phyloP scores from a whole-genome alignment of 2,797 vertebrate genomes.

The Loriculus beryllinus region DNA sequence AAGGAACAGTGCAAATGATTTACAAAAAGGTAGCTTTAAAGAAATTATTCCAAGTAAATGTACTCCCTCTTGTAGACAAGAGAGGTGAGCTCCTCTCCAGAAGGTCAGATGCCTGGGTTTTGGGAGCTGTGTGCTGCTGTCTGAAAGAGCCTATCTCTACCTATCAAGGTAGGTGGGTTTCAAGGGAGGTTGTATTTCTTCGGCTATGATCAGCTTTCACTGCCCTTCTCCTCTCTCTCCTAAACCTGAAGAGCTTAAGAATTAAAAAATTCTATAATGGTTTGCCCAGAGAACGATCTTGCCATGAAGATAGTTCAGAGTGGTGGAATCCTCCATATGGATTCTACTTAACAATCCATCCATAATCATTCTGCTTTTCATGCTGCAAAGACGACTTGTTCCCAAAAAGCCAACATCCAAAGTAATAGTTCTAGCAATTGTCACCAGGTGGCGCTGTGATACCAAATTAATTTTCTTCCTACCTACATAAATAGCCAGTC shows the following conservation, averaged over 20 bases:
- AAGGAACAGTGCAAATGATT: neutral
- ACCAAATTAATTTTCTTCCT: neutral
- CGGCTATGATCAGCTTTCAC: neutral
- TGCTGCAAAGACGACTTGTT: neutral
- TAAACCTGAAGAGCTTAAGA: neutral
- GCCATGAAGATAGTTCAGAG: neutral
- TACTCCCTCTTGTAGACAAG: neutral
- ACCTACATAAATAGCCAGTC: rapidly evolving
- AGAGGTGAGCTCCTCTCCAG: neutral
- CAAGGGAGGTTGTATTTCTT: neutral
- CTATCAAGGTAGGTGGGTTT: neutral
- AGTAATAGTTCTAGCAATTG: neutral
- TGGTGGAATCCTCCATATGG: neutral
- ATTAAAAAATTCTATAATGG: neutral
- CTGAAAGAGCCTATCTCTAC: neutral
- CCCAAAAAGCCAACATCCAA: neutral
- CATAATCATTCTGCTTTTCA: neutral
- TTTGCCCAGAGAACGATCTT: neutral
- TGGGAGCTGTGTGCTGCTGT: neutral
- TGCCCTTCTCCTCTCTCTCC: neutral
- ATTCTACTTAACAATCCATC: neutral
- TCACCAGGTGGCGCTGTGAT: slow-evolving; percentile 4
- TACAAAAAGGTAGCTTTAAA: neutral
- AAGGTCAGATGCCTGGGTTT: neutral
- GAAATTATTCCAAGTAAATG: neutral